phyloP scores from a whole-genome alignment of 2,113 vertebrate species.

The Nothobranchius kuhntae region DNA sequence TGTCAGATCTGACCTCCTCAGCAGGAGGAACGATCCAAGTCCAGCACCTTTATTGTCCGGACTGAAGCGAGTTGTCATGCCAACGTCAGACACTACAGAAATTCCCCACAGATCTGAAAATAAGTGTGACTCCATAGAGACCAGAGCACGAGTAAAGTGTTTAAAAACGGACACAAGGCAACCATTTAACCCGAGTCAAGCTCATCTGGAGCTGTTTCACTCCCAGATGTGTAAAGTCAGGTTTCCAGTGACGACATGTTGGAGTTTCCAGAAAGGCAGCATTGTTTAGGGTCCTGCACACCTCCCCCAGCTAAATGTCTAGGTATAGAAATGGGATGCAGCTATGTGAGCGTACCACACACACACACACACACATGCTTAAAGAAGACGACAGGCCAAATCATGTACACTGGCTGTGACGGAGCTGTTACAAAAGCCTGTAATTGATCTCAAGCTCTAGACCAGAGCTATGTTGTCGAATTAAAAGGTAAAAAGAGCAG shows the following conservation, averaged over 20 bases:
- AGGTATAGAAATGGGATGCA: conserved; percentile 25
- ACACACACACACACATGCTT: background rate
- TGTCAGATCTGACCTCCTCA: conserved; percentile 17
- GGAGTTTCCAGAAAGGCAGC: conserved; percentile 37
- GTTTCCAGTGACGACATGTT: conserved; percentile 61
- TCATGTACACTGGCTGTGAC: background rate
- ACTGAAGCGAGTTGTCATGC: background rate
- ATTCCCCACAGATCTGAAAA: conserved; percentile 57
- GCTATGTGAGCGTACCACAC: background rate
- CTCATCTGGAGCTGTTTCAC: conserved; percentile 59
- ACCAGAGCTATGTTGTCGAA: background rate
- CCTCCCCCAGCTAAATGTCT: conserved; percentile 10
- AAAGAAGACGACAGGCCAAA: background rate
- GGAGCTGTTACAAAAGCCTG: conserved; percentile 8
- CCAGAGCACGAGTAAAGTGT: conserved; percentile 33
- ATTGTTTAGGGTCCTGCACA: conserved; percentile 28
- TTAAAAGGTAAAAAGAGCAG: background rate
- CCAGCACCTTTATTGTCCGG: conserved; percentile 9
- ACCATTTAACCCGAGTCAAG: conserved; percentile 49
- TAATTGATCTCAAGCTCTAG: background rate
- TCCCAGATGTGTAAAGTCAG: conserved; percentile 31
- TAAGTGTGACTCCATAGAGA: conserved; percentile 46
- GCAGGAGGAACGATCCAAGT: conserved; percentile 34
- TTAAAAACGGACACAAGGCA: conserved; percentile 49
- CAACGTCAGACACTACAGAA: conserved; percentile 40